Conservation (phyloP, 2,113 vertebrate species). For the Daubentonia madagascariensis region DNA sequence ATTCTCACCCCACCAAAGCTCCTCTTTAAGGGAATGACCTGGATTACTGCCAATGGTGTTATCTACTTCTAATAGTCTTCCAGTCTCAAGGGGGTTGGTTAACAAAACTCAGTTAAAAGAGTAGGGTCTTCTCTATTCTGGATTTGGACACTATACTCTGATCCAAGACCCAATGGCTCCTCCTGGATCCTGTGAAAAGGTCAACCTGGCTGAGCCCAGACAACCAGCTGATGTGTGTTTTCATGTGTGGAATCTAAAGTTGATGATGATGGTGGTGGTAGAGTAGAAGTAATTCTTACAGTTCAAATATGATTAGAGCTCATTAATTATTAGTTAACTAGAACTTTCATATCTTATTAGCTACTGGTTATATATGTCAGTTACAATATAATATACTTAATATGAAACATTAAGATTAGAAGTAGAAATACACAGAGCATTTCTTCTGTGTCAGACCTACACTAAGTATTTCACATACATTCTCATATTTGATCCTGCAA, state of each 20-base stretch:
- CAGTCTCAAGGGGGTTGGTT: neutral
- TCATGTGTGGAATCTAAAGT: neutral
- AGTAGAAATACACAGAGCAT: neutral
- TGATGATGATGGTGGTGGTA: neutral
- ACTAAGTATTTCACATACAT: neutral
- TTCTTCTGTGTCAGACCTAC: neutral
- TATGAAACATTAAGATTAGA: neutral
- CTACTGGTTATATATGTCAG: neutral
- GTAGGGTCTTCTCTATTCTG: neutral
- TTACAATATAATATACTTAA: neutral
- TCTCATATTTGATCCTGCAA: neutral
- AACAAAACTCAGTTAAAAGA: neutral
- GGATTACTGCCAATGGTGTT: neutral
- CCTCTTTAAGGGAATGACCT: neutral
- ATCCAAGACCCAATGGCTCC: neutral
- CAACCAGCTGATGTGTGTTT: neutral
- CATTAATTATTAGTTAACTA: neutral
- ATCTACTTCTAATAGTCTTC: neutral
- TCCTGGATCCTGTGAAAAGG: neutral
- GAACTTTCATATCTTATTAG: neutral
- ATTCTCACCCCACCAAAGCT: neutral
- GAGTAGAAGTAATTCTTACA: neutral
- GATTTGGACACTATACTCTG: neutral
- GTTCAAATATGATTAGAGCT: neutral
- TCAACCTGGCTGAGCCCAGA: neutral